A percentile compares a stretch with the other conserved stretches of the same genome.
Conservation (phyloP, 2,113 vertebrate genomes). For the Megaptera novaeangliae region DNA sequence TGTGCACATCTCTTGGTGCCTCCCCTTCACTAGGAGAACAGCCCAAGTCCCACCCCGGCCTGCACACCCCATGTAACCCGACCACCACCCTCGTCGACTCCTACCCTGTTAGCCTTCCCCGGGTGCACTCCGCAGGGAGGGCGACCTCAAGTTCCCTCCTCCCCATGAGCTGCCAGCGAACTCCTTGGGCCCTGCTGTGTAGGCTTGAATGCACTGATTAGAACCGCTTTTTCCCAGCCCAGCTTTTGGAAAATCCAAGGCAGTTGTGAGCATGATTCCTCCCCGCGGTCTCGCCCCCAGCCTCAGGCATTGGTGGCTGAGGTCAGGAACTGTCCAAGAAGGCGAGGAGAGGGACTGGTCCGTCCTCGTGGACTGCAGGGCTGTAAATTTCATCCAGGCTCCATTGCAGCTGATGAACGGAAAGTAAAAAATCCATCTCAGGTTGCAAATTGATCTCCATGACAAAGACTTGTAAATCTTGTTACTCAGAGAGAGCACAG, state of each 20-base stretch:
- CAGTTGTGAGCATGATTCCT: neutral
- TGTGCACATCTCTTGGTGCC: too few species aligned
- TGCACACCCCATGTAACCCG: neutral
- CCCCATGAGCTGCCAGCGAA: neutral
- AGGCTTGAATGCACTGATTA: neutral
- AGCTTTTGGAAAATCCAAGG: neutral
- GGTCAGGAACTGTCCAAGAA: neutral
- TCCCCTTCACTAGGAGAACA: neutral
- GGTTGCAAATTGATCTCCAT: neutral
- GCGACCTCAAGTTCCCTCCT: accelerated
- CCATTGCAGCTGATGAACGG: neutral
- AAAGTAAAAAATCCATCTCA: neutral
- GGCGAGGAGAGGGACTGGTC: neutral
- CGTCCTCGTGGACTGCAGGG: neutral
- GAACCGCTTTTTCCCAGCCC: neutral
- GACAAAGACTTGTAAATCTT: neutral
- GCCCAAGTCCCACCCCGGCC: neutral
- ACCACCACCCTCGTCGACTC: neutral
- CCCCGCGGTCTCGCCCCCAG: neutral
- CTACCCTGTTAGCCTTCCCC: too few species aligned
- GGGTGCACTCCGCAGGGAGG: neutral
- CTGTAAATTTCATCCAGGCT: neutral
- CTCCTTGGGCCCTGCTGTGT: neutral
- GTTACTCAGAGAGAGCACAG: neutral
- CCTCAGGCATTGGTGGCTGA: neutral